Percentiles rank a stretch among this genome's conserved stretches.
These are phyloP conservation scores for Dicycla oo DNA, from an alignment of 2,888 invertebrate genomes.

Conservation along the genomic window DNA sequence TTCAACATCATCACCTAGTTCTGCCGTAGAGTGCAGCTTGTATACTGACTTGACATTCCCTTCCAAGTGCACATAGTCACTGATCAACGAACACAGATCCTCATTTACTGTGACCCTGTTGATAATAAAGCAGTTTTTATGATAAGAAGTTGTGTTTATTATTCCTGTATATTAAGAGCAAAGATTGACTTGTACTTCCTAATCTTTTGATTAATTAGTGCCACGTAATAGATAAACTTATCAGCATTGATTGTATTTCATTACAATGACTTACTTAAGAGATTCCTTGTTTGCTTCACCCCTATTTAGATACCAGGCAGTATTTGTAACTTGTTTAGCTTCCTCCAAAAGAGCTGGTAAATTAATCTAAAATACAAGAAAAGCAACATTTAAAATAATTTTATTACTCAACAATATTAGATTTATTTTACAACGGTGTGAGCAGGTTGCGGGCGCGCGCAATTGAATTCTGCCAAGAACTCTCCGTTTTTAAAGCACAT, in stretches of 20 bases:
- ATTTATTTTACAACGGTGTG: no score
- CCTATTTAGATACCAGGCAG: conserved; percentile 82
- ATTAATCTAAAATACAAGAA: conserved; percentile 74
- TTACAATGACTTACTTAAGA: conserved; percentile 76
- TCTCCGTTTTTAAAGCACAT: no score
- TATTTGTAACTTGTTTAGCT: conserved; percentile 75
- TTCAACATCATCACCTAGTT: conserved; percentile 79
- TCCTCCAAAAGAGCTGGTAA: conserved; percentile 76
- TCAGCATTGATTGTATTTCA: background rate
- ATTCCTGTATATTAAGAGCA: conserved; percentile 7
- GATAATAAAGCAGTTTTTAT: conserved; percentile 25
- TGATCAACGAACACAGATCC: conserved; percentile 77
- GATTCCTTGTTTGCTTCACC: conserved; percentile 70
- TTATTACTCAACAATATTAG: background rate
- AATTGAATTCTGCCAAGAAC: no score
- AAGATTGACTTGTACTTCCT: background rate
- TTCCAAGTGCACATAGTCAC: conserved; percentile 84
- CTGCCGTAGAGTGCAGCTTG: conserved; percentile 75
- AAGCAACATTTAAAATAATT: background rate
- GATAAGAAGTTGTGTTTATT: background rate
- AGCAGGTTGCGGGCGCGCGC: no score
- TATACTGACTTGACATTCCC: conserved; percentile 77
- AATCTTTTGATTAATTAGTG: background rate
- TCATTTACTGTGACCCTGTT: conserved; percentile 84
- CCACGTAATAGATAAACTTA: background rate